Evolutionary conservation across 2,113 vertebrate genomes (phyloP).

Genomic region (Eira barbara): DNA sequence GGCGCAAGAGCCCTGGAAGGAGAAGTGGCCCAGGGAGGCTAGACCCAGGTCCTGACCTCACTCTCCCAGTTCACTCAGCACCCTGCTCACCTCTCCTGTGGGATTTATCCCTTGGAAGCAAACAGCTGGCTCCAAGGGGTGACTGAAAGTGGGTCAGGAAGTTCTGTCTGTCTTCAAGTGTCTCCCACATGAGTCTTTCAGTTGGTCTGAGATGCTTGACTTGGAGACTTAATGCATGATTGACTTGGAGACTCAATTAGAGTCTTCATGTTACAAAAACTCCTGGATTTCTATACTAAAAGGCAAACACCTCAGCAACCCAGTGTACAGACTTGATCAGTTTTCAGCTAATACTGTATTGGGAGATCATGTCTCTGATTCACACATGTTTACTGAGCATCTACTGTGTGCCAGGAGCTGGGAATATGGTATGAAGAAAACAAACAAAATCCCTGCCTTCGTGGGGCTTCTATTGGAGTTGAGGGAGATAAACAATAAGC

Average conservation of each 20-base stretch:
- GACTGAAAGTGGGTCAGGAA: neutral
- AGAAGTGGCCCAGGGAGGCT: neutral
- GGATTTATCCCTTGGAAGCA: neutral
- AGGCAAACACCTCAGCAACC: neutral
- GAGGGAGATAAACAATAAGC: neutral
- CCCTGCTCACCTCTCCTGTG: fast-evolving
- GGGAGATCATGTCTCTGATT: neutral
- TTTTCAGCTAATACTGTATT: neutral
- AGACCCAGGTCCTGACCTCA: neutral
- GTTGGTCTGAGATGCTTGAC: neutral
- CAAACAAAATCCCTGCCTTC: neutral
- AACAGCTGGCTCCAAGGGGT: neutral
- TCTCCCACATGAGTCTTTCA: neutral
- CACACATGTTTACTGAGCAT: neutral
- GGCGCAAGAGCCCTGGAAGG: neutral
- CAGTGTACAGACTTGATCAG: neutral
- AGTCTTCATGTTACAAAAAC: neutral
- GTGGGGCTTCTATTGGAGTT: neutral
- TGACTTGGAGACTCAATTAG: neutral
- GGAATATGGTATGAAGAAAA: no score
- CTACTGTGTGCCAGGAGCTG: neutral
- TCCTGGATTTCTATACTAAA: neutral
- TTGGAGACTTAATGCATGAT: neutral
- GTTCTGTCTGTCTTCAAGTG: neutral
- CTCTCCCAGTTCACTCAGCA: neutral